Conservation (phyloP, 2,888 invertebrate species). For the Leptinotarsa haldemani region DNA sequence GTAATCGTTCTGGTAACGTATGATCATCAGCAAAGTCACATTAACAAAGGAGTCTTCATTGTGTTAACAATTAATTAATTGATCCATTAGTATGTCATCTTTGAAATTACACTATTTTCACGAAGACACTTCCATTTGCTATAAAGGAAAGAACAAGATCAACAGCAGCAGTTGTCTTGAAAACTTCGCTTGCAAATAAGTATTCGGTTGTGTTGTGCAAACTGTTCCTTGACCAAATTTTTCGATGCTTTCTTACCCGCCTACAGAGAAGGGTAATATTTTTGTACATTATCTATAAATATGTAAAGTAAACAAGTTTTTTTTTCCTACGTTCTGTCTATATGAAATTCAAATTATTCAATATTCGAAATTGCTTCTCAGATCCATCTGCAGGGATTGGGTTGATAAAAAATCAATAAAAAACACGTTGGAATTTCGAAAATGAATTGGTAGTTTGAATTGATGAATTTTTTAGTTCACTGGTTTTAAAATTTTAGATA, state of each 20-base stretch:
- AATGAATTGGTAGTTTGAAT: too few relatives aligned
- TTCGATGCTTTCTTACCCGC: not conserved
- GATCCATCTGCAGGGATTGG: too few relatives aligned
- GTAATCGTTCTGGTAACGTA: not conserved
- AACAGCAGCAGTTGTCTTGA: not conserved
- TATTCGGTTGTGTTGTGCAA: not conserved
- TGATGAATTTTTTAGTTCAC: too few relatives aligned
- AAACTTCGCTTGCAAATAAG: not conserved
- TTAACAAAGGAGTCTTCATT: not conserved
- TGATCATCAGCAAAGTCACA: not conserved
- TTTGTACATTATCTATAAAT: not conserved
- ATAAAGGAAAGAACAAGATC: not conserved
- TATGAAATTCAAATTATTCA: too few relatives aligned
- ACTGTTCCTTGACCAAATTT: not conserved
- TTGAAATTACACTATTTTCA: slow-evolving; percentile 1
- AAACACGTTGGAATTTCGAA: too few relatives aligned
- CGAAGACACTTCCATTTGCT: too few relatives aligned
- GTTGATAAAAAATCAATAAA: too few relatives aligned
- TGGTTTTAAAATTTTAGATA: too few relatives aligned
- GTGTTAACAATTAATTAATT: not conserved
- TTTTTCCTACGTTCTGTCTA: not conserved
- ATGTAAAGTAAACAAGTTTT: not conserved
- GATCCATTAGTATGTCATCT: not conserved
- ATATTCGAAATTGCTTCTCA: too few relatives aligned
- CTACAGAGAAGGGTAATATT: not conserved